Evolutionary conservation across 2,113 vertebrate genomes (phyloP).

Genomic region (Bubo blakistoni): DNA sequence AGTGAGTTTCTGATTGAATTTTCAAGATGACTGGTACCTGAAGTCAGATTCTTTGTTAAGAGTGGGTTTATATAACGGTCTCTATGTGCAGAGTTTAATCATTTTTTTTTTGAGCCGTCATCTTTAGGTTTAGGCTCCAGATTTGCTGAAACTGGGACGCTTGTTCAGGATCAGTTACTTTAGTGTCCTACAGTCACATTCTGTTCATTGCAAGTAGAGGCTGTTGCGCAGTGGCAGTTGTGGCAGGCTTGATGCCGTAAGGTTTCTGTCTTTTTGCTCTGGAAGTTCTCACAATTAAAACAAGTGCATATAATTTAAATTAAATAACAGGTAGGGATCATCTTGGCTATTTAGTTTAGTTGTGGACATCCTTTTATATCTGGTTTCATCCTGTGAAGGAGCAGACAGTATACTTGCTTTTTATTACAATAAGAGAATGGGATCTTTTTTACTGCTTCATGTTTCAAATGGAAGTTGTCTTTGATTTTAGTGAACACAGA

Average conservation of each 20-base stretch:
- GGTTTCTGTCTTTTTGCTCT: neutral
- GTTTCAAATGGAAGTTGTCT: neutral
- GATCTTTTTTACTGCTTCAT: neutral
- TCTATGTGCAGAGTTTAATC: neutral
- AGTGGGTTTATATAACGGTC: neutral
- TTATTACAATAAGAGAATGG: neutral
- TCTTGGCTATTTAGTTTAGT: neutral
- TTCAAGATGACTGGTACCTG: neutral
- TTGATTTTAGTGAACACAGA: neutral
- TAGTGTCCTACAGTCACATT: neutral
- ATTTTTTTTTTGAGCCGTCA: neutral
- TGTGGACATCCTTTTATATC: neutral
- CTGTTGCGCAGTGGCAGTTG: neutral
- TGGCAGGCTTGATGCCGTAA: neutral
- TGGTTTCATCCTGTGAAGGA: neutral
- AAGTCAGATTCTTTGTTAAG: neutral
- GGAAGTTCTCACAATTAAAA: neutral
- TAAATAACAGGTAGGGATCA: neutral
- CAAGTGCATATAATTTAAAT: neutral
- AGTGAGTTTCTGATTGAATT: neutral
- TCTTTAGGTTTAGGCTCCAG: neutral
- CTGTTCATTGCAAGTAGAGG: neutral
- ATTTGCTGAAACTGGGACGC: neutral
- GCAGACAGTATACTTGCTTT: neutral
- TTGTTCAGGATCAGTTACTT: neutral